Evolutionary conservation across 2,888 invertebrate species (phyloP).

Genomic region (Philonicus albiceps): DNA sequence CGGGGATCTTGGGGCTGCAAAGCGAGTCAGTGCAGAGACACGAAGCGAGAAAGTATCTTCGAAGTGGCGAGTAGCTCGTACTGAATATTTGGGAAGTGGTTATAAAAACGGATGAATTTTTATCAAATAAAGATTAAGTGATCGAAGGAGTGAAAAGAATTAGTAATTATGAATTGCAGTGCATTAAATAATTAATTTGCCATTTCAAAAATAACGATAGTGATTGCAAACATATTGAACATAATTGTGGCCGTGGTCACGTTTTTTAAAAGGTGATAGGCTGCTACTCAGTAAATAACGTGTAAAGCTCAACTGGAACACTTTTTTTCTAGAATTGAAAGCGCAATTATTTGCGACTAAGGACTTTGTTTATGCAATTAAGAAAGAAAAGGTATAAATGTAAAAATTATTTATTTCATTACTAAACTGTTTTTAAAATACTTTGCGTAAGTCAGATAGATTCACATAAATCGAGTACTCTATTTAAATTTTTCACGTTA

Average conservation of each 20-base stretch:
- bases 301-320: neutral
- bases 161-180: neutral
- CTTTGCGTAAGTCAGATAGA: neutral
- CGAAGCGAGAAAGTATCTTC: neutral
- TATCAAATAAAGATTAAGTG: neutral
- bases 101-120: neutral
- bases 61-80: neutral
- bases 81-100: neutral
- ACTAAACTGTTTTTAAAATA: neutral
- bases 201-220: neutral
- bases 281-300: neutral
- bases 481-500: neutral
- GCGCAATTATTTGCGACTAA: neutral
- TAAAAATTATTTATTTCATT: neutral
- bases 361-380: neutral
- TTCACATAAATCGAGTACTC: neutral
- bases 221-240: neutral
- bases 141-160: neutral
- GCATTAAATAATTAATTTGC: neutral
- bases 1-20: neutral
- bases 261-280: neutral
- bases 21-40: neutral
- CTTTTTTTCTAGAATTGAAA: neutral
- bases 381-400: neutral
- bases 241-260: neutral